A percentile compares a stretch with the other conserved stretches of the same genome.
Evolutionary conservation across 2,113 vertebrate genomes (phyloP).

Genomic region (Crotalus tigris): DNA sequence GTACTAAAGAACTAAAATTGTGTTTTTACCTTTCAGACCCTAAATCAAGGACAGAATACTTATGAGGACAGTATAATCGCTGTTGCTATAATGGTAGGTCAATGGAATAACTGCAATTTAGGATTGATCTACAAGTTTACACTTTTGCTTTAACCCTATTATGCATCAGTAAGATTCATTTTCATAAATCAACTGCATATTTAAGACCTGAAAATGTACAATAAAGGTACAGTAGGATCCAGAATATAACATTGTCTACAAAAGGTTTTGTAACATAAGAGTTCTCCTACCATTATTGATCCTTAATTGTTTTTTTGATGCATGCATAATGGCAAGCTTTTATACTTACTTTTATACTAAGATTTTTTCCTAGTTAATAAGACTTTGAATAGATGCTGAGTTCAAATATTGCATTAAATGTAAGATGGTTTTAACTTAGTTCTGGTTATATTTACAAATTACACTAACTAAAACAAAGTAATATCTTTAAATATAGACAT

Average conservation of each 20-base stretch:
- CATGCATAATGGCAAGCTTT: neutral
- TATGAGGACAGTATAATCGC: neutral
- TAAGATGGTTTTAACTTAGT: neutral
- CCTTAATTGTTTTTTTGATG: neutral
- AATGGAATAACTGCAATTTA: neutral
- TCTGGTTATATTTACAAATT: neutral
- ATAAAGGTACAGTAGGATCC: neutral
- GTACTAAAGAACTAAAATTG: neutral
- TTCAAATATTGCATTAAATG: neutral
- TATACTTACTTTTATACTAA: neutral
- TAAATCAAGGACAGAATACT: neutral
- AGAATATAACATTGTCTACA: neutral
- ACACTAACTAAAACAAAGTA: neutral
- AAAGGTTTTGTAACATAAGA: neutral
- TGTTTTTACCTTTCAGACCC: neutral
- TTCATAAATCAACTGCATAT: neutral
- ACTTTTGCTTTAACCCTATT: neutral
- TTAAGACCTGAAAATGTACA: neutral
- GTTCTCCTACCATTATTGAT: neutral
- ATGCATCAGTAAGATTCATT: neutral
- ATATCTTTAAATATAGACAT: neutral
- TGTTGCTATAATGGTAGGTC: neutral
- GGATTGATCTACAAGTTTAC: neutral
- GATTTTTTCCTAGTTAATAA: neutral
- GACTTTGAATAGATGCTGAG: neutral